Conservation (phyloP, 2,888 invertebrate genomes). For the Agrochola circellaris region DNA sequence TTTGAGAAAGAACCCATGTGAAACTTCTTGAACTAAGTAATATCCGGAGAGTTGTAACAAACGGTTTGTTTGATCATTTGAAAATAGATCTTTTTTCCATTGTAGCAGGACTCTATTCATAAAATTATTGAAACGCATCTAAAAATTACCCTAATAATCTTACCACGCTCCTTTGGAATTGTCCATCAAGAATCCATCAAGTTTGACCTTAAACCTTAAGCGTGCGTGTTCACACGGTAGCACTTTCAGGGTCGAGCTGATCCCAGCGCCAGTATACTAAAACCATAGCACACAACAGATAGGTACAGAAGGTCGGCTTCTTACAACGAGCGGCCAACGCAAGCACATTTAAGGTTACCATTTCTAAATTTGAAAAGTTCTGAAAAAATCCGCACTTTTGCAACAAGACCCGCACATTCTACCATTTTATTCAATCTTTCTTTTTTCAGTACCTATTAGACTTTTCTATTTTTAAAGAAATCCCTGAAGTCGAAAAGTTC, state of each 20-base stretch:
- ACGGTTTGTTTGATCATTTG: neutral
- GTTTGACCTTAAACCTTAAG: constrained; percentile 35
- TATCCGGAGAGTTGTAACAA: no score
- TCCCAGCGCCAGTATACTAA: constrained; percentile 17
- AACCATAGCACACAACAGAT: neutral
- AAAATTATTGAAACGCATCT: neutral
- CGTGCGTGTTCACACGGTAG: constrained; percentile 37
- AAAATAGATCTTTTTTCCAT: neutral
- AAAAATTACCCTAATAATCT: constrained; percentile 13
- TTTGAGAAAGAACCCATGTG: neutral
- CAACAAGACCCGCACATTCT: neutral
- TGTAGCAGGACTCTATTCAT: neutral
- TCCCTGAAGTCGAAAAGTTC: neutral
- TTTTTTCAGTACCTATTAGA: neutral
- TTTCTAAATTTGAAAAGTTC: neutral
- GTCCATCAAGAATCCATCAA: constrained; percentile 43
- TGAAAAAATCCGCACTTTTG: neutral
- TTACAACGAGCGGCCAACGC: no score
- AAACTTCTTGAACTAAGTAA: neutral
- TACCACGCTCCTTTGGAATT: neutral
- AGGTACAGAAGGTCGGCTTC: constrained; percentile 3
- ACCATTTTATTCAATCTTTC: neutral
- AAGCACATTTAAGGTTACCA: neutral
- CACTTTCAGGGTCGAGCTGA: constrained; percentile 35
- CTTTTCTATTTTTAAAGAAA: neutral